Evolutionary conservation across 2,888 invertebrate genomes (phyloP).

Genomic region (Euplexia lucipara): DNA sequence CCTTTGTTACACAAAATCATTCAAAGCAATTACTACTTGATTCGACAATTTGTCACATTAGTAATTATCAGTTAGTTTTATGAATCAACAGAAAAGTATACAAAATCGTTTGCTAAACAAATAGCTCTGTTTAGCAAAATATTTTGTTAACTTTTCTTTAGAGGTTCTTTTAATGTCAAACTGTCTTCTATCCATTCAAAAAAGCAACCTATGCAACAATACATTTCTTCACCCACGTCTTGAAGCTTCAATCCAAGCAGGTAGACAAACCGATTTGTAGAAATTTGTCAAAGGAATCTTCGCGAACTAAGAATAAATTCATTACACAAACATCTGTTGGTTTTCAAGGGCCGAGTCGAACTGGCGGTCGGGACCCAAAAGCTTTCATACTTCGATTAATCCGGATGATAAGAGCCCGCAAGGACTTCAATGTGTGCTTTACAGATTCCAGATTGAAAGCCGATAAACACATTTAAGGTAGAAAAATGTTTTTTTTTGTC

Average conservation of each 20-base stretch:
- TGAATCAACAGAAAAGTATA: too few species aligned
- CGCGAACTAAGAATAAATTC: conserved; percentile 59
- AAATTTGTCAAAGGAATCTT: conserved; percentile 61
- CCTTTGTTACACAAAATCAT: too few species aligned
- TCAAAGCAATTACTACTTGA: too few species aligned
- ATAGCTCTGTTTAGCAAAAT: neutral
- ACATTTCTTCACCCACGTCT: conserved; percentile 8
- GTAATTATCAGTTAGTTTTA: neutral
- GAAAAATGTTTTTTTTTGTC: conserved; percentile 80
- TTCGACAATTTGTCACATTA: too few species aligned
- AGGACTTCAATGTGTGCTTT: conserved; percentile 88
- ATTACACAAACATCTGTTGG: conserved; percentile 72
- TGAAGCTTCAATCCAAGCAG: conserved; percentile 43
- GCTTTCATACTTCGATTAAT: conserved; percentile 84
- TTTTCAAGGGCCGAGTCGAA: conserved; percentile 78
- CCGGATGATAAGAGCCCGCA: conserved; percentile 84
- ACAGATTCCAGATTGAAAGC: conserved; percentile 88
- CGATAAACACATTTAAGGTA: conserved; percentile 87
- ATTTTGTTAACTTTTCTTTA: too few species aligned
- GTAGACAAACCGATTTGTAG: conserved; percentile 50
- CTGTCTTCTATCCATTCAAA: neutral
- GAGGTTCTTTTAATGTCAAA: neutral
- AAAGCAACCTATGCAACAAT: neutral
- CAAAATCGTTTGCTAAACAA: neutral
- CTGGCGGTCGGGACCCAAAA: conserved; percentile 80